These are phyloP conservation scores for Sciurus vulgaris DNA, from an alignment of 2,797 vertebrate species.

Conservation along the genomic window DNA sequence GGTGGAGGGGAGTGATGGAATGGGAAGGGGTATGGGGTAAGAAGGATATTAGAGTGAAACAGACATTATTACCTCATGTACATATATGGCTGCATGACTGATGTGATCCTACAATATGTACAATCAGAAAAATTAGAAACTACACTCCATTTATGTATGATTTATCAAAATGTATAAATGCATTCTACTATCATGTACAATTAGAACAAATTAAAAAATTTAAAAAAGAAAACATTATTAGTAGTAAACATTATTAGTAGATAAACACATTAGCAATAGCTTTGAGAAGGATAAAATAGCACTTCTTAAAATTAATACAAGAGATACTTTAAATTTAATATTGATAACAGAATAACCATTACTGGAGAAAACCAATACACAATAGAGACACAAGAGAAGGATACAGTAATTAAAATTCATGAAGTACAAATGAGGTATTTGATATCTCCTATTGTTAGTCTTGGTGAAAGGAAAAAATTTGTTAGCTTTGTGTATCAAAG, in stretches of 20 bases:
- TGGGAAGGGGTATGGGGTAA: too few species aligned
- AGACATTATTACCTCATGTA: too few species aligned
- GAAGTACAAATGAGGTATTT: constrained; percentile 70
- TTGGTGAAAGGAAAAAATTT: constrained; percentile 41
- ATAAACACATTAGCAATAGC: constrained; percentile 60
- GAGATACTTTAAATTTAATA: constrained; percentile 69
- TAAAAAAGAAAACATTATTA: constrained; percentile 7
- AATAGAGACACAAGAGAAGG: constrained; percentile 43
- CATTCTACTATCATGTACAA: too few species aligned
- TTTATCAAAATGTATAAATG: too few species aligned
- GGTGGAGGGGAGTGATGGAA: too few species aligned
- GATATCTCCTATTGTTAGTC: constrained; percentile 51
- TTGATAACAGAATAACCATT: constrained; percentile 57
- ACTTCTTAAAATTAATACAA: constrained; percentile 61
- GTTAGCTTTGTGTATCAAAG: constrained; percentile 53
- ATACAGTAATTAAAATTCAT: constrained; percentile 74
- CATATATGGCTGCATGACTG: too few species aligned
- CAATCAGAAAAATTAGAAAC: too few species aligned
- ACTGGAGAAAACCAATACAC: constrained; percentile 67
- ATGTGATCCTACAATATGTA: too few species aligned
- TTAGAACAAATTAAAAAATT: too few species aligned
- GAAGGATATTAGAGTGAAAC: too few species aligned
- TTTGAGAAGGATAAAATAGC: constrained; percentile 38
- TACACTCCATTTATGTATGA: too few species aligned
- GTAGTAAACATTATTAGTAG: background rate